Evolutionary conservation across 1,140 invertebrate species (phyloP), one percentile per base, ranked within the genome.

Genomic region (Calosoma granatense): DNA sequence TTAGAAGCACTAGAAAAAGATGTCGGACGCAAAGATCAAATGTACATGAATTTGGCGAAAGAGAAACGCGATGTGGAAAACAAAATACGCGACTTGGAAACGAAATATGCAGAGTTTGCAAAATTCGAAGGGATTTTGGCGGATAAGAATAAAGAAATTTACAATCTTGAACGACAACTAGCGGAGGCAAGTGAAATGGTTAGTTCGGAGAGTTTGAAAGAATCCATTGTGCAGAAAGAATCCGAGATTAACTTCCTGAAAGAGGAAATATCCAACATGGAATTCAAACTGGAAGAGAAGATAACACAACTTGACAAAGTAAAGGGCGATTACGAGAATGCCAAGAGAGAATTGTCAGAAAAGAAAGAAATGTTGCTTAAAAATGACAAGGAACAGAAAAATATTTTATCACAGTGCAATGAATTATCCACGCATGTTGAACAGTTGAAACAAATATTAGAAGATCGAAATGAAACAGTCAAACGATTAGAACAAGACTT

Each of bases 1-100:
- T 62, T 83, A 9, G 67, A 80, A 55, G 67, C 78, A 53, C 71
- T 81, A 4, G 78, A 77, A 67, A 73, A 77, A 57, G 81, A 81
- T 59, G 76, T 81, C 39, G 66, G 76, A 20, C 66, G 76, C 21
- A 78, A 79, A 58, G 80, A 84, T 67, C 78, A 78, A 23, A 80
- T 83, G 70, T 73, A 81, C 19, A 65, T 77, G 47, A 77, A 80
- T 63, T 67, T 83, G n/a, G 74, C 76, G 6, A 75, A 73, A 64
- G 79, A 81, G 56, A 80, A 81, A 65, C 68, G 70, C 4, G 76
- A 71, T 53, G 59, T 81, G 19, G 74, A 75, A 14, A 71, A 72
- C 22, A 72, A 72, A 62, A 65, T 77, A 1, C 64, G 70, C 22
- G 72, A 77, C 62, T 58, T 71, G 51, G 71, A 75, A 66, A 59